phyloP scores from a whole-genome alignment of 2,113 vertebrate species.

The Istiophorus platypterus region DNA sequence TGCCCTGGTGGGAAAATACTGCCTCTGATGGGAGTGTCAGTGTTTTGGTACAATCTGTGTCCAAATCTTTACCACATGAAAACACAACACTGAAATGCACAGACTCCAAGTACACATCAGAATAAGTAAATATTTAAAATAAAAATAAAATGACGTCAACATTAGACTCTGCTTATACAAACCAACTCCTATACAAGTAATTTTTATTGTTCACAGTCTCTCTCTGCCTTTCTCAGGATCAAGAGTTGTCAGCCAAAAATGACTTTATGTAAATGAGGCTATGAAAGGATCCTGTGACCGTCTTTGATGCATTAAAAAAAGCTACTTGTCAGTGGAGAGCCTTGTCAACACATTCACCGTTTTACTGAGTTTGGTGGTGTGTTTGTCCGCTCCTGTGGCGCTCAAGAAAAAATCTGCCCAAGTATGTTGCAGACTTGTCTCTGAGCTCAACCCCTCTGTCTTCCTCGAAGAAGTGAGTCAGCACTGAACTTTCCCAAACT shows the following conservation, averaged over 20 bases:
- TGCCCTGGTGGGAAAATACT: not conserved
- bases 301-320: not conserved
- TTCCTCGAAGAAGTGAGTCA: not conserved
- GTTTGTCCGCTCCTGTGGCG: not conserved
- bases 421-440: not conserved
- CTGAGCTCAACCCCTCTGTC: not conserved
- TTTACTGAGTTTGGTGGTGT: not conserved
- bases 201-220: not conserved
- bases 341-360: not conserved
- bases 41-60: not conserved
- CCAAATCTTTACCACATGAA: not conserved
- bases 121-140: not conserved
- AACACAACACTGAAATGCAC: not conserved
- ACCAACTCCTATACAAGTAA: not conserved
- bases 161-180: no score
- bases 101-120: not conserved
- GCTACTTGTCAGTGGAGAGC: constrained; percentile 1
- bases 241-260: not conserved
- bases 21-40: not conserved
- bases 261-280: not conserved
- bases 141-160: no score
- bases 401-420: not conserved
- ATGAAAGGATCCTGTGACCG: not conserved
- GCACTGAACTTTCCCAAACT: not conserved
- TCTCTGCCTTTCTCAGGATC: not conserved